A percentile compares a stretch with the other conserved stretches of the same genome.
Conservation (phyloP, 2,888 invertebrate species). For the Drosophila flavopinicola region DNA sequence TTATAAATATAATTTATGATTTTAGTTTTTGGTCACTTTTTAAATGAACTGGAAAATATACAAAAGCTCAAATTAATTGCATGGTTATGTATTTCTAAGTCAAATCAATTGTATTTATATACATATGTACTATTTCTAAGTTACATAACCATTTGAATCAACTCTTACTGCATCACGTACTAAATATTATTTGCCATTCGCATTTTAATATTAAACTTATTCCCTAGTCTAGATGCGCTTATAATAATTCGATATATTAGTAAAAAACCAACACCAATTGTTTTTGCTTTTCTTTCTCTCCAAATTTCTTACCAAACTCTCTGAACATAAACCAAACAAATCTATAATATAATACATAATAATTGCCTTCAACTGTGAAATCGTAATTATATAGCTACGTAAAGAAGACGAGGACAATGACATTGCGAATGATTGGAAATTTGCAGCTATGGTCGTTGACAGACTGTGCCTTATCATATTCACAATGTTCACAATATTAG, state of each 20-base stretch:
- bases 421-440: slow-evolving; percentile 99
- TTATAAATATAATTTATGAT: not conserved
- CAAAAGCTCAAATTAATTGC: slow-evolving; percentile 10
- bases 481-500: slow-evolving; percentile 98
- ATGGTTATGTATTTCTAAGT: slow-evolving; percentile 7
- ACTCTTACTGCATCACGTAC: not conserved
- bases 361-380: slow-evolving; percentile 67
- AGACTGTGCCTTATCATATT: slow-evolving; percentile 99
- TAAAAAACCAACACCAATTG: slow-evolving; percentile 27
- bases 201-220: too few relatives aligned
- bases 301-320: slow-evolving; percentile 21
- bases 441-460: slow-evolving; percentile 99
- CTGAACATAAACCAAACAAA: slow-evolving; percentile 11
- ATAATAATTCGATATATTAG: slow-evolving; percentile 5
- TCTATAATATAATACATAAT: slow-evolving; percentile 16
- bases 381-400: slow-evolving; percentile 87
- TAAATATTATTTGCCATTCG: too few relatives aligned
- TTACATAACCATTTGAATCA: not conserved
- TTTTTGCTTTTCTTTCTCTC: slow-evolving; percentile 45
- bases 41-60: not conserved
- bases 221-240: slow-evolving; percentile 8
- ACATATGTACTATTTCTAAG: not conserved
- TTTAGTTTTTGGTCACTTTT: not conserved
- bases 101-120: not conserved
- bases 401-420: slow-evolving; percentile 97